Percentiles rank a stretch among this genome's conserved stretches.
Evolutionary conservation across 2,113 vertebrate genomes (phyloP).

Genomic region (Lucifuga dentata): DNA sequence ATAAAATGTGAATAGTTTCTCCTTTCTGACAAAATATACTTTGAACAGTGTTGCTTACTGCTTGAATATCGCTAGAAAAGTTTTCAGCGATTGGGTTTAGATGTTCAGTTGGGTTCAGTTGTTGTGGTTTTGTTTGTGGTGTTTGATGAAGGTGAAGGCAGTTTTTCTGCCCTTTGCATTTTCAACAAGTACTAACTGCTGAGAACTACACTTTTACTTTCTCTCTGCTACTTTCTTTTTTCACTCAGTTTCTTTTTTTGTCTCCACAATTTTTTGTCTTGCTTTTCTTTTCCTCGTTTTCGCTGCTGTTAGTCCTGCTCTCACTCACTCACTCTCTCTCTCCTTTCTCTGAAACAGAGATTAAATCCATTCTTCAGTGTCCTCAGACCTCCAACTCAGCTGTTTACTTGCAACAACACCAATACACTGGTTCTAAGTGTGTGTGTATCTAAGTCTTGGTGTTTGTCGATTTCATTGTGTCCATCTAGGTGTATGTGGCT

Average conservation of each 20-base stretch:
- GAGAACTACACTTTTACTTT: conserved; percentile 59
- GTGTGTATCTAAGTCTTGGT: conserved; percentile 17
- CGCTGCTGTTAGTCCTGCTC: conserved; percentile 31
- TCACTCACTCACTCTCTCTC: conserved; percentile 10
- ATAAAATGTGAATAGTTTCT: conserved; percentile 4
- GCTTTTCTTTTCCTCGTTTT: conserved; percentile 12
- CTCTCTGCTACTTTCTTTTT: conserved; percentile 15
- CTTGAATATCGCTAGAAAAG: conserved; percentile 37
- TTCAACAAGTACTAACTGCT: conserved; percentile 58
- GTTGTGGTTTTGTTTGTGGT: conserved; percentile 45
- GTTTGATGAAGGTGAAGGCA: conserved; percentile 42
- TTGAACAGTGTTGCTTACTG: neutral
- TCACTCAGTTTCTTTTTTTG: conserved; percentile 2
- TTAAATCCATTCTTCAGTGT: conserved; percentile 81
- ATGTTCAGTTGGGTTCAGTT: neutral
- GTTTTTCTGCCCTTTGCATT: conserved; percentile 35
- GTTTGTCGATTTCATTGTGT: conserved; percentile 15
- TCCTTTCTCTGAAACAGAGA: conserved; percentile 56
- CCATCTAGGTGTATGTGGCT: neutral
- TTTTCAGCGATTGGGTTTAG: conserved; percentile 30
- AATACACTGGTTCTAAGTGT: conserved; percentile 39
- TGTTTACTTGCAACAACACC: conserved; percentile 56
- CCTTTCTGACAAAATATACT: conserved; percentile 9
- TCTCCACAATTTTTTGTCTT: conserved; percentile 15
- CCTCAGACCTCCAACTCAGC: conserved; percentile 72